Evolutionary conservation across 2,888 invertebrate genomes (phyloP), one percentile per base, ranked within the genome.

Genomic region (Arrhopalites spinosus): DNA sequence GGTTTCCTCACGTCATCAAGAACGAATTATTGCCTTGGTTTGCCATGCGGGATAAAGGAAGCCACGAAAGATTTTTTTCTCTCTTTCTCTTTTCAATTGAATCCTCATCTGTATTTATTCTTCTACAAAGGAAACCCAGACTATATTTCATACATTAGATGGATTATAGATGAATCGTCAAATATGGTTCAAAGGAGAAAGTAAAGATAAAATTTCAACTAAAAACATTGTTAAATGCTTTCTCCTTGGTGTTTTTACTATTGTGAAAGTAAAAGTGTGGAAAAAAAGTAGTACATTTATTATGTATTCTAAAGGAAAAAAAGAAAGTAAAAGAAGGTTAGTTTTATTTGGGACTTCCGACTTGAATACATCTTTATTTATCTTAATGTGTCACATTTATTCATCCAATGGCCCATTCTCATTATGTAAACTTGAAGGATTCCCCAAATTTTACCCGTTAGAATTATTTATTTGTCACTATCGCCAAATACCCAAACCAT

Each of bases 1-100:
- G 75, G 11, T 75, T 73, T 77, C 73, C 56, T 69, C 53, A 66
- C 72, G 74, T 77, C 77, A 73, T 77, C 72, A 71, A 59, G 68
- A 71, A 53, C 50, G 53, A 27, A 47, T 69, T 69, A 69, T 69
- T 2, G 50, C 17, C 15, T 50, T 3, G 7, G 50, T 17, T 50
- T 50, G 50, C 17, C n/a, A n/a, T 50, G 3, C 2, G 15, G 17
- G 17, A 13, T 50, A 3, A 36, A 36, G n/a, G n/a, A n/a, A n/a
- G 3, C 2, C 50, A 15, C 15, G 3, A 15, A 8, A 50, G 3
- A n/a, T 50, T n/a, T 50, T n/a, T 50, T 15, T 17, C 50, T 50
- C 50, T 17, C 15, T 50, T n/a, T 50, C 17, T 50, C n/a, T 50
- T n/a, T n/a, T 50, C 50, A 5, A 36, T 36, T 11, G 36, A 36